A percentile compares a stretch with the other conserved stretches of the same genome.
Conservation (phyloP, 1,140 invertebrate genomes). For the Drosophila orena region DNA sequence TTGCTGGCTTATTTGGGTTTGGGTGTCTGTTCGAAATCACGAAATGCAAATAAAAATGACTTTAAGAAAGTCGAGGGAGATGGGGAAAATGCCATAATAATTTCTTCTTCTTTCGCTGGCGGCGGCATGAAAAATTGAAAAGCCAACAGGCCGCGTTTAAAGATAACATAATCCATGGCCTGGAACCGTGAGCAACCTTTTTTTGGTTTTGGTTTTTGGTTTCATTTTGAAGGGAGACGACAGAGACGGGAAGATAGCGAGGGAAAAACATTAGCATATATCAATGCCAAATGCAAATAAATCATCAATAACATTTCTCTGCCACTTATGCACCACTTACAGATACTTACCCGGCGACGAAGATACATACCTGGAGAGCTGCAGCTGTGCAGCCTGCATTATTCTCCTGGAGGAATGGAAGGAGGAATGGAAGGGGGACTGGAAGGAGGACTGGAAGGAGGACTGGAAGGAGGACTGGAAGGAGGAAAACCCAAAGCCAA, state of each 20-base stretch:
- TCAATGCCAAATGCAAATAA: conserved; percentile 84
- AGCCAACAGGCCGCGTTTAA: conserved; percentile 49
- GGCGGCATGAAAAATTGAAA: conserved; percentile 74
- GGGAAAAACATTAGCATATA: conserved; percentile 83
- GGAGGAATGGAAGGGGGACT: conserved; percentile 16
- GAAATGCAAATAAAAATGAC: conserved; percentile 84
- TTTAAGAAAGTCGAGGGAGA: conserved; percentile 35
- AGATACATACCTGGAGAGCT: conserved; percentile 29
- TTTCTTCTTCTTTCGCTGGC: conserved; percentile 51
- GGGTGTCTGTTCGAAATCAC: conserved; percentile 64
- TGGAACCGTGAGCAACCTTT: conserved; percentile 41
- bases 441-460: neutral
- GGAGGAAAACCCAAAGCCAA: conserved; percentile 23
- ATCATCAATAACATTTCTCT: conserved; percentile 84
- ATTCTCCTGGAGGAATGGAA: conserved; percentile 18
- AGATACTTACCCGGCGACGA: conserved; percentile 67
- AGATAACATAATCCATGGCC: conserved; percentile 71
- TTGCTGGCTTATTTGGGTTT: neutral
- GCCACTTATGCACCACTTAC: conserved; percentile 83
- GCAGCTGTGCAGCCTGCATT: conserved; percentile 38
- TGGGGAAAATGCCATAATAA: conserved; percentile 72
- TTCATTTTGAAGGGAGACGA: conserved; percentile 16
- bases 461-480: conserved; percentile 23
- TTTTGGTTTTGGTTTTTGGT: conserved; percentile 19
- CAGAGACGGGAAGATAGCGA: neutral